Base-by-base conservation (phyloP, 2,888 invertebrate genomes). In the Idaea biselata region DNA sequence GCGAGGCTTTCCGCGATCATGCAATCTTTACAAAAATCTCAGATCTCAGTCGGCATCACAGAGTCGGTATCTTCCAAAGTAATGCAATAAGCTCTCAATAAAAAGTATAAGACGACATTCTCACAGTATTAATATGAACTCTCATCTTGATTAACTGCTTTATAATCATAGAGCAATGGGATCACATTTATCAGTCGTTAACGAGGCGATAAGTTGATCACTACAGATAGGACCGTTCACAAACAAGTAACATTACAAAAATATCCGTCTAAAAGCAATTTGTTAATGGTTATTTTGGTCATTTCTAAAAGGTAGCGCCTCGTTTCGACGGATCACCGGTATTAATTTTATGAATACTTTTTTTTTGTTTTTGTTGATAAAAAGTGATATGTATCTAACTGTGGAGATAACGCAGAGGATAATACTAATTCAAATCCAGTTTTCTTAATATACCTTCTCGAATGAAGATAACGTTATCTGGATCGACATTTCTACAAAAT, bases 171-270 rank as follows among this genome's bases (percentile, higher is more conserved):
- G 77, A 84, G 76, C 80, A 81, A 87, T 87, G 82, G 79, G 80
- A 78, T 77, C 76, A 72, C 82, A 89, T 91, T 87, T 86, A 87
- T 89, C 83, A 86, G 80, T 68, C 74, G 74, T 82, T 89, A 90
- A 91, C 85, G 86, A 90, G 84, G 82, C 82, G 84, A 89, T 88
- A 86, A 91, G 88, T 87, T 86, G 87, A 87, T 87, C 84, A 81
- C 81, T 79, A 80, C 73, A 85, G 87, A 89, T 88, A 86, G 84
- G 80, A 74, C 80, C 80, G 82, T 85, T 86, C 82, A 87, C 84
- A 84, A 86, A 86, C 82, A 84, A 81, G 81, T 75, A 76, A 83
- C 82, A 83, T 88, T 83, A 89, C 87, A 87, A 84, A 88, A 86
- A 87, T 88, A 83, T 84, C 81, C 86, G 80, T 78, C 79, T 77